Evolutionary conservation across 1,140 invertebrate genomes (phyloP).

Genomic region (Elysia chlorotica): DNA sequence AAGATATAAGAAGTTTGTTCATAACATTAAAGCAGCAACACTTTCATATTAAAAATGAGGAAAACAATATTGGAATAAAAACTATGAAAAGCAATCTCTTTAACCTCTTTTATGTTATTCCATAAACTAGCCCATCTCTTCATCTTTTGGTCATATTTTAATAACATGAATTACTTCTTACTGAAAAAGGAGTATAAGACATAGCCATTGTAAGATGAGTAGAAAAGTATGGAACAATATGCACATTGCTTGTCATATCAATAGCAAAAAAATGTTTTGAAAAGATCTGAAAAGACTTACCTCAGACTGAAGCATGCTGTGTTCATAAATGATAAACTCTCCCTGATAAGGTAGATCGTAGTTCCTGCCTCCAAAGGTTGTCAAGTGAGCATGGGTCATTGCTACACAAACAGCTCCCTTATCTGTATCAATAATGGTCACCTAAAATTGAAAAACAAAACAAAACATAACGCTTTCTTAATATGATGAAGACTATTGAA

Average conservation of each 20-base stretch:
- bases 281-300: no score
- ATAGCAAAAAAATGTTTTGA: background rate
- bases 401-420: constrained; percentile 11
- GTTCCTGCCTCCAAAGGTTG: constrained; percentile 14
- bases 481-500: no score
- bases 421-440: constrained; percentile 10
- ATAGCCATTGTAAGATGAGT: background rate
- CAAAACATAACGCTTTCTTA: no score
- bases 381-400: constrained; percentile 5
- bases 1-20: no score
- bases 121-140: constrained; percentile 24
- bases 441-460: constrained; percentile 2
- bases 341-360: constrained; percentile 6
- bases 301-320: constrained; percentile 1
- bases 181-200: background rate
- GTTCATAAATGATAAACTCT: constrained; percentile 7
- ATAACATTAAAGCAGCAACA: no score
- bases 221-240: background rate
- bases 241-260: background rate
- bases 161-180: no score
- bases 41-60: no score
- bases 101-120: no score
- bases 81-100: no score
- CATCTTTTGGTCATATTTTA: constrained; percentile 23
- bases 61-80: no score